phyloP scores from a whole-genome alignment of 1,140 invertebrate species.

The Trichonephila inaurata region DNA sequence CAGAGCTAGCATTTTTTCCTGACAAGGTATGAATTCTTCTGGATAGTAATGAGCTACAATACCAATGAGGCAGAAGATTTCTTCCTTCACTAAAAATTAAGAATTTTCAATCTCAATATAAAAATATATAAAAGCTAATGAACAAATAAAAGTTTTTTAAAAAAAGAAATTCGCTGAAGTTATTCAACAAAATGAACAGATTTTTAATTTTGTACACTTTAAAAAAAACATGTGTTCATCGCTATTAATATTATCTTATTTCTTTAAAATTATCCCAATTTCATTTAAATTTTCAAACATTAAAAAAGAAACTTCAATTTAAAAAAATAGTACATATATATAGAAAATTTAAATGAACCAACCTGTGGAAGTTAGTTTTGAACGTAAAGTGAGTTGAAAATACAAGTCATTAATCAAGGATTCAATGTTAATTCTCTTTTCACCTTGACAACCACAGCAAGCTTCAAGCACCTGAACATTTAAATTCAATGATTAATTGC shows the following conservation, averaged over 20 bases:
- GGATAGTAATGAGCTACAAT: slow-evolving; percentile 68
- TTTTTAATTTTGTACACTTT: no score
- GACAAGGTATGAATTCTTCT: slow-evolving; percentile 66
- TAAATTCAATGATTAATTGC: not conserved
- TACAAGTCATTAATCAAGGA: slow-evolving; percentile 40
- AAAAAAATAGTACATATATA: no score
- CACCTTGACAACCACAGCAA: slow-evolving; percentile 43
- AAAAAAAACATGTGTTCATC: no score
- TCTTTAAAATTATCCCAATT: no score
- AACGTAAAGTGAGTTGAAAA: slow-evolving; percentile 56
- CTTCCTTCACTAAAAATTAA: slow-evolving; percentile 63
- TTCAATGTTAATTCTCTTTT: slow-evolving; percentile 63
- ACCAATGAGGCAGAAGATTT: slow-evolving; percentile 52
- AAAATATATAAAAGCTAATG: no score
- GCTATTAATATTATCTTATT: no score
- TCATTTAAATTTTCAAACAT: no score
- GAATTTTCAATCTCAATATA: no score
- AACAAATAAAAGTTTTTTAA: no score
- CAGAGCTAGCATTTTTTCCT: slow-evolving; percentile 55
- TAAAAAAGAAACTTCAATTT: no score
- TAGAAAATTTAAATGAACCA: not conserved
- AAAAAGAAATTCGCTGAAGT: no score
- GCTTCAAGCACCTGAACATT: slow-evolving; percentile 40
- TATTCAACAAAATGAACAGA: no score
- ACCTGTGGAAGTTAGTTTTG: slow-evolving; percentile 59